A percentile compares a stretch with the other conserved stretches of the same genome.
phyloP scores from a whole-genome alignment of 2,113 vertebrate species.

The Rhodinocichla rosea region DNA sequence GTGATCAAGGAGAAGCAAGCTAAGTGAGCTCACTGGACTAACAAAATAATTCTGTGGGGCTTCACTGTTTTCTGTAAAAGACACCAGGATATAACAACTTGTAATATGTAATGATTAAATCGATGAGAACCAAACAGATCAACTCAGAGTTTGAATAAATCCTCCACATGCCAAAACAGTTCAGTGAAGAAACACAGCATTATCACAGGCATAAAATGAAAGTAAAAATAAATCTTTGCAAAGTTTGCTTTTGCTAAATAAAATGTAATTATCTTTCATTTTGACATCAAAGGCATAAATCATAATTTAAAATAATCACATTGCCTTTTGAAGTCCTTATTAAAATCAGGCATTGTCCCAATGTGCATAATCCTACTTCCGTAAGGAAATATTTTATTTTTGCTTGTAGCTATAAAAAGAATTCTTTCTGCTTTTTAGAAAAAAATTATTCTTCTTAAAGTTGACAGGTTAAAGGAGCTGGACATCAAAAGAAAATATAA shows the following conservation, averaged over 20 bases:
- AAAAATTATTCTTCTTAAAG: background rate
- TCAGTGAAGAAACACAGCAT: background rate
- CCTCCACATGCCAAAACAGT: background rate
- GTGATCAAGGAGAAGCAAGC: background rate
- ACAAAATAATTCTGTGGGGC: background rate
- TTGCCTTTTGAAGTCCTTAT: slow-evolving; percentile 40
- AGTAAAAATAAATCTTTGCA: background rate
- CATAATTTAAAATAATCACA: slow-evolving; percentile 35
- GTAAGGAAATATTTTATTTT: background rate
- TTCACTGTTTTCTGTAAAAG: background rate
- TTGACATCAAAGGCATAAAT: slow-evolving; percentile 38
- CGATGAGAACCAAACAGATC: background rate
- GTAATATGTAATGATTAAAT: background rate
- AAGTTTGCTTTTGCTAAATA: background rate
- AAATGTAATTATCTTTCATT: slow-evolving; percentile 17
- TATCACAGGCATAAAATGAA: background rate
- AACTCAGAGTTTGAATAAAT: background rate
- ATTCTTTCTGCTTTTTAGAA: slow-evolving; percentile 8
- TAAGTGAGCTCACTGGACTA: background rate
- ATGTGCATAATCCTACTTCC: background rate
- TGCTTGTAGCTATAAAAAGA: background rate
- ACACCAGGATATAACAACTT: background rate
- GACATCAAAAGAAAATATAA: background rate
- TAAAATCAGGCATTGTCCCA: slow-evolving; percentile 16
- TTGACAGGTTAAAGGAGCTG: background rate